Conservation (phyloP, 1,140 invertebrate species). For the Aphelenchoides fujianensis region DNA sequence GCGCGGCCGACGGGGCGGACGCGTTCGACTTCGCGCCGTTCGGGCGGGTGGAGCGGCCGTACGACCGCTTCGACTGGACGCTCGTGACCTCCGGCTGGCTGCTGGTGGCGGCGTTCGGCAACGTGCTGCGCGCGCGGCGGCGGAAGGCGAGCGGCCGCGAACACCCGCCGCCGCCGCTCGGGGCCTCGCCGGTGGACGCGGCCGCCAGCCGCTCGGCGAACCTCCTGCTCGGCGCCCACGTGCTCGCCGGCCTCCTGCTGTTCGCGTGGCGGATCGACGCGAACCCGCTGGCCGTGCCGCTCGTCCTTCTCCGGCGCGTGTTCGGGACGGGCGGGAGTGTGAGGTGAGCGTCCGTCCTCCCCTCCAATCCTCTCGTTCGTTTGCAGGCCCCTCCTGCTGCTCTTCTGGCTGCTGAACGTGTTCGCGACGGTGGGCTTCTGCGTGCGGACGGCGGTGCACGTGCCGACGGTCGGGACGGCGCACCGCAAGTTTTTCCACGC, state of each 20-base stretch:
- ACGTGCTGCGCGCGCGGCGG: neutral
- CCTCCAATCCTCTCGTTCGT: neutral
- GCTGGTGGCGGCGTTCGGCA: neutral
- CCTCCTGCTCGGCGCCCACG: neutral
- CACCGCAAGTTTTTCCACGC: constrained; percentile 58
- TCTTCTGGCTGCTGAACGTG: constrained; percentile 48
- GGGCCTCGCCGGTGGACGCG: neutral
- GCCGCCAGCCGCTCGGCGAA: neutral
- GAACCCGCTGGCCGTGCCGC: constrained; percentile 22
- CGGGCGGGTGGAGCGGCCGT: neutral
- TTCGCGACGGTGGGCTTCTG: constrained; percentile 45
- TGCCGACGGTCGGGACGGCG: constrained; percentile 27
- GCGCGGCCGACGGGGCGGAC: too few species aligned
- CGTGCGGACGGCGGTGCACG: constrained; percentile 13
- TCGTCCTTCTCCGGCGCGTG: constrained; percentile 29
- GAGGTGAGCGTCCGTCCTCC: neutral
- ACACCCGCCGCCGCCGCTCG: neutral
- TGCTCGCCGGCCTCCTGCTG: neutral
- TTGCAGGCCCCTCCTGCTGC: constrained; percentile 43
- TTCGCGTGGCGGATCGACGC: constrained; percentile 28
- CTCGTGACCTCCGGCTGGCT: neutral
- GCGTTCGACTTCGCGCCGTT: neutral
- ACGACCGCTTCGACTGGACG: neutral
- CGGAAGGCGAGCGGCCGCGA: neutral
- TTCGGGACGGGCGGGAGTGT: constrained; percentile 14